phyloP scores from a whole-genome alignment of 2,797 vertebrate species.

The Ctenosaura bakeri region DNA sequence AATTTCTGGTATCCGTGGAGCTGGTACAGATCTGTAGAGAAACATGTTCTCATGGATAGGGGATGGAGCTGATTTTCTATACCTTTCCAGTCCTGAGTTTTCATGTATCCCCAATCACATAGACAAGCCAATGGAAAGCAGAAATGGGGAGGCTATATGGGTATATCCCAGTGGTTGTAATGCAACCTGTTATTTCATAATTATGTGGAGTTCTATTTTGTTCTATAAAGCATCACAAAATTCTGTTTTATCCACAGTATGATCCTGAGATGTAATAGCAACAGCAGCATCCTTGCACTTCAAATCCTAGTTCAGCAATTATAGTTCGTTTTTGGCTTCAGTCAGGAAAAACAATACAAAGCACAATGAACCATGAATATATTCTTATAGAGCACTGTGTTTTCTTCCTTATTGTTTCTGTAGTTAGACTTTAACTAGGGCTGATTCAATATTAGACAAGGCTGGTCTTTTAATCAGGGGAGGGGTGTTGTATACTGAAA shows the following conservation, averaged over 20 bases:
- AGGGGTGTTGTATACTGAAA: background rate
- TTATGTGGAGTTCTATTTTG: background rate
- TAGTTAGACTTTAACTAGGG: conserved; percentile 23
- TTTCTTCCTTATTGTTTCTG: conserved; percentile 24
- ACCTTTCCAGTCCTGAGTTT: background rate
- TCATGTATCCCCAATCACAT: background rate
- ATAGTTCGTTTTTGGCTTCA: background rate
- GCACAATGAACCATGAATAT: conserved; percentile 11
- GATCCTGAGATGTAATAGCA: background rate
- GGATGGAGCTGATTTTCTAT: background rate
- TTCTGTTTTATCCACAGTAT: conserved; percentile 3
- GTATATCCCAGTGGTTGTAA: background rate
- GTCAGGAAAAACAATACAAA: conserved; percentile 13
- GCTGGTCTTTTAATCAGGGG: background rate
- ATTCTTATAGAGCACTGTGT: conserved; percentile 1
- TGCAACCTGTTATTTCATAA: background rate
- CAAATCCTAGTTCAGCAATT: conserved; percentile 2
- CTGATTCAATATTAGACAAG: background rate
- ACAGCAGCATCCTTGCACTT: background rate
- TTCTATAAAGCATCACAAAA: background rate
- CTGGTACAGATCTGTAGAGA: background rate
- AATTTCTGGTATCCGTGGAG: background rate
- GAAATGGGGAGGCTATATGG: background rate
- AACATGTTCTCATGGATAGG: background rate
- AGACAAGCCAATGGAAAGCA: background rate